These are phyloP conservation scores for Marcusenius ussheri DNA, from an alignment of 2,113 vertebrate genomes.

Conservation along the genomic window DNA sequence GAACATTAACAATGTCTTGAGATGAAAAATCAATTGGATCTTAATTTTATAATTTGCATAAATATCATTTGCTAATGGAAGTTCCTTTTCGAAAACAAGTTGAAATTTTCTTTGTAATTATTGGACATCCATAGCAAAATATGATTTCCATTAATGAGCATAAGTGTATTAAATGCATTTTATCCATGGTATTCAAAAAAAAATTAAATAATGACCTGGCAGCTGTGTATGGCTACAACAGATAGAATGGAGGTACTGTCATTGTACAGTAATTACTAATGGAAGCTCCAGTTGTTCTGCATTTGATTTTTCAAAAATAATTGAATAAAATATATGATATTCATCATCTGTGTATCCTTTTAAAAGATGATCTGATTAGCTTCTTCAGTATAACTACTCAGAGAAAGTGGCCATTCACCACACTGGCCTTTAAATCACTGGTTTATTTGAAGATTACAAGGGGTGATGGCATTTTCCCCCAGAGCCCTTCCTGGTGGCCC, in stretches of 20 bases:
- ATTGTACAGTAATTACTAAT: conserved; percentile 65
- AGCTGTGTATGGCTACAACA: conserved; percentile 42
- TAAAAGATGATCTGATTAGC: conserved; percentile 53
- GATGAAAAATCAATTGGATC: conserved; percentile 63
- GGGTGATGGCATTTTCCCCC: conserved; percentile 21
- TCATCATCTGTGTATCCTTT: conserved; percentile 56
- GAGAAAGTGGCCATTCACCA: conserved; percentile 50
- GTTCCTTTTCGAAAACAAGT: conserved; percentile 59
- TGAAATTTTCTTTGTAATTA: conserved; percentile 74
- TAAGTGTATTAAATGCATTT: conserved; percentile 74
- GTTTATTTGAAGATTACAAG: conserved; percentile 56
- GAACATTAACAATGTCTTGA: conserved; percentile 61
- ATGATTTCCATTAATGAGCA: conserved; percentile 77
- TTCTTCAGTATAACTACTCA: conserved; percentile 42
- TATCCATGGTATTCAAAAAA: conserved; percentile 61
- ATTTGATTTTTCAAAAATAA: conserved; percentile 59
- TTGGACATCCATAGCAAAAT: conserved; percentile 75
- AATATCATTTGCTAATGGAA: conserved; percentile 61
- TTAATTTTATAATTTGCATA: conserved; percentile 61
- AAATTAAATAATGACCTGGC: conserved; percentile 64
- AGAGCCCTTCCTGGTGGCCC: conserved; percentile 13
- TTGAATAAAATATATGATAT: conserved; percentile 63
- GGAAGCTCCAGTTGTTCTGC: conserved; percentile 58
- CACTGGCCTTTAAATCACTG: conserved; percentile 38
- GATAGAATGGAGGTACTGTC: conserved; percentile 52